Base-by-base conservation (phyloP, 2,888 invertebrate species). In the Seladonia tumulorum region DNA sequence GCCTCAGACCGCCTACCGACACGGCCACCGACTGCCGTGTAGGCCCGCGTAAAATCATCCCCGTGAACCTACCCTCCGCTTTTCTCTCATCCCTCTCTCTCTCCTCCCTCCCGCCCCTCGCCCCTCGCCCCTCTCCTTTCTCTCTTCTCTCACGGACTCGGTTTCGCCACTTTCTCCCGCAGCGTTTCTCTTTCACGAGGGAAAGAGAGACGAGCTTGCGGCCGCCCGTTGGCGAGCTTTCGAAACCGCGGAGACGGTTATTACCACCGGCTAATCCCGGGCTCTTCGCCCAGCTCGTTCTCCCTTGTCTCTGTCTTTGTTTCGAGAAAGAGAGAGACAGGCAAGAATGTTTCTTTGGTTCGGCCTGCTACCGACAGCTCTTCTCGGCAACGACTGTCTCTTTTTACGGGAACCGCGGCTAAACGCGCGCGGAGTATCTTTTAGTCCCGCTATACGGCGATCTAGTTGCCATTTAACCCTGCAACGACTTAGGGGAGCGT, bases 201-300 rank as follows among this genome's bases (percentile, higher is more conserved):
- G 76, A 35, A 87, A 86, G 82, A 86, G 82, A 85, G 88, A 79
- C 85, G 86, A 86, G 88, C 83, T 88, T 90, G 90, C 77, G 91
- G 91, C 89, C 79, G 88, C 83, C 84, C 89, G 87, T 89, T 89
- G 88, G 90, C 89, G 87, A 89, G 89, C 92, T 89, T 85, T 89
- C 91, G 88, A 91, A 90, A 89, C 91, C 89, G 87, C 91, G 90
- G 85, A 88, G 91, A 92, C 86, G 91, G 92, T 92, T 92, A 93
- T 93, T 92, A 89, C 91, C 92, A 90, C 84, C 83, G 91, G 91
- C 92, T 93, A 93, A 93, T 93, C 93, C 92, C 88, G 79, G 80
- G 81, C 92, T 90, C 92, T 90, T 91, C 88, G 87, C 89, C 87
- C 83, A 81, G 14, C 66, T 57, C 53, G 70, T 18, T 49, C 49